Percentiles rank a stretch among this genome's conserved stretches.
Conservation (phyloP, 2,797 vertebrate species). For the Myiotriccus ornatus region DNA sequence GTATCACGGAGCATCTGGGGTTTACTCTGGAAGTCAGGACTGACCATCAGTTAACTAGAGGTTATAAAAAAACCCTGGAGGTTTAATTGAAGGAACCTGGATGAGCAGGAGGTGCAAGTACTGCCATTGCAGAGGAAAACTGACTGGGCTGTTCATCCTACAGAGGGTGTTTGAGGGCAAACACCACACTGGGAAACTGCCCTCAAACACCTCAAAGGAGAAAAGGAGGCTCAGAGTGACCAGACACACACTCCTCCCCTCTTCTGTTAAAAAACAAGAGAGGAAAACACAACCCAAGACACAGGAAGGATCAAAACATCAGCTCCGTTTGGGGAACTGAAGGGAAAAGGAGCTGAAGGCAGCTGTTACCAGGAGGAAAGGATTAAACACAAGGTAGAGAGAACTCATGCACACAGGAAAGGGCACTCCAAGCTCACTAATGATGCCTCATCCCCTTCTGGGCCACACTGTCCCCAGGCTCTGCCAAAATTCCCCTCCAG, state of each 20-base stretch:
- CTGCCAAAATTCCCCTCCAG: not conserved
- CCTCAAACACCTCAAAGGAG: too few species aligned
- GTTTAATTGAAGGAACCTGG: not conserved
- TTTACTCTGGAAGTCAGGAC: not conserved
- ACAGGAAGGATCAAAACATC: not conserved
- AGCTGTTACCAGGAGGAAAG: not conserved
- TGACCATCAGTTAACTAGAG: not conserved
- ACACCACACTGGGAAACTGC: not conserved
- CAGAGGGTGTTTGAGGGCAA: rapidly evolving
- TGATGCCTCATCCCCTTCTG: rapidly evolving
- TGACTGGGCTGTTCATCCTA: not conserved
- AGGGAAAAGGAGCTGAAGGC: not conserved
- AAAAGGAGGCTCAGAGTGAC: not conserved
- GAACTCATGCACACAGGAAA: rapidly evolving
- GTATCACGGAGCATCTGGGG: not conserved
- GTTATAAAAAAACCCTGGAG: not conserved
- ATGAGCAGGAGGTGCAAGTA: not conserved
- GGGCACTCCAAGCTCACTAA: rapidly evolving
- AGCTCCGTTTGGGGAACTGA: not conserved
- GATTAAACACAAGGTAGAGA: rapidly evolving
- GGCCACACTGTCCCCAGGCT: not conserved
- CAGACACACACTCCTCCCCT: not conserved
- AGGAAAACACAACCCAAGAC: not conserved
- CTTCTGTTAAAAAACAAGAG: not conserved
- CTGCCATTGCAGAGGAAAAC: not conserved